Evolutionary conservation across 2,888 invertebrate species (phyloP), one percentile per base, ranked within the genome.

Genomic region (Drosophila melanosoma): DNA sequence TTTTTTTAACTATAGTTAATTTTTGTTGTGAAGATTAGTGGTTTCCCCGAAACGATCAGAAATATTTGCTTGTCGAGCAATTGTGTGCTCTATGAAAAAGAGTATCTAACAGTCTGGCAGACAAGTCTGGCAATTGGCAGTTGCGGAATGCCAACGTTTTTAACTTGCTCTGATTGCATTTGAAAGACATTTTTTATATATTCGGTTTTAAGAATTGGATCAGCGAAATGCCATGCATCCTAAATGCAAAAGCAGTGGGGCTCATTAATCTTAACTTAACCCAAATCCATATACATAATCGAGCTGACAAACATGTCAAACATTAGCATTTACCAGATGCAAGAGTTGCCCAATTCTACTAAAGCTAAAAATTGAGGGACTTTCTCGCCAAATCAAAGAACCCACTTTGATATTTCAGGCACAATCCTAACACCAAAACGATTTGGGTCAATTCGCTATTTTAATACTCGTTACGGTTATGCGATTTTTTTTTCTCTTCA

Each of bases 401-500:
- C 17, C 29, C 45, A 57, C 26, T 76, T 71, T 23, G 61, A 64
- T 53, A 81, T 77, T 77, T 67, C 64, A 72, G 67, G 77, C 77
- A 72, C 77, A 77, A 36, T 72, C 65, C 61, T 68, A 64, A 57
- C 61, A 60, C 51, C 71, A 45, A 48, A 73, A 53, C 33, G 61
- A 85, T 89, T 90, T 89, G 68, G 85, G 85, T 85, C 90, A 85
- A 63, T 83, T 86, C 51, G 69, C 75, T 73, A 83, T 84, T 84
- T 82, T 72, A 70, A 76, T 69, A 76, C 82, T 79, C 81, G 76
- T 71, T 81, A 80, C 83, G 87, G 67, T 69, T 86, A 76, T 81
- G 68, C 77, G 58, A 83, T 59, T 82, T 56, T 11, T 26, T 26
- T 26, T 23, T 23, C 74, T 69, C 2, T 36, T 17, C 17, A 23